Base-by-base conservation (phyloP, 2,797 vertebrate species). In the Selene dorsalis region DNA sequence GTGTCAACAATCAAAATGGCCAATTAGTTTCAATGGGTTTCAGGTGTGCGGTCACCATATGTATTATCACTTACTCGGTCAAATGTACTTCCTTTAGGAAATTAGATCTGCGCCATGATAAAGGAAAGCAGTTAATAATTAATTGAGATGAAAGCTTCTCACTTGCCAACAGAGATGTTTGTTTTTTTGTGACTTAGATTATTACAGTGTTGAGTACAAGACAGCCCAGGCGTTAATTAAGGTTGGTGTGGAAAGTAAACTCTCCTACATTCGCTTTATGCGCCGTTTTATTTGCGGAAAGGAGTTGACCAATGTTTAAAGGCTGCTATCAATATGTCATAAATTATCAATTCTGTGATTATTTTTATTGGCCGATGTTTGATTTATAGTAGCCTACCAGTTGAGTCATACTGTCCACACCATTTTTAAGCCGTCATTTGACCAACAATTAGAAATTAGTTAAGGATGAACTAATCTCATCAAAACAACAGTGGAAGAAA, bases 11-110 rank as follows among this genome's bases (percentile, higher is more conserved):
- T 18, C 59, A 55, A 68, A 12, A 69, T 32, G 12, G 30, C 35
- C 52, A 18, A 26, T 69, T 22, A 52, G 38, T 69, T 82, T 73
- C 68, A 71, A 22, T 71, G 20, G 58, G 38, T 69, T 80, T 73
- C 68, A 73, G 41, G 24, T 86, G 71, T 71, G 59, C 76, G 55
- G 45, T 65, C 69, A 65, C 69, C 57, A 73, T 77, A 79, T 55
- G 60, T 55, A 50, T 77, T 86, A 84, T 91, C 78, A 80, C 17
- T 58, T 74, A 38, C 38, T 74, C 84, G 69, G 71, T 85, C 59
- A 79, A 55, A 77, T 4, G 8, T 18, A 85, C 70, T 85, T 86
- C 80, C 87, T 79, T 1, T 47, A 83, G 88, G 88, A 94, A 90
- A 93, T 92, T 85, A 85, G 48, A 85, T 72, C 14, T 48, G 3